These are phyloP conservation scores for Nyctibius bracteatus DNA, from an alignment of 2,113 vertebrate species.

Conservation along the genomic window DNA sequence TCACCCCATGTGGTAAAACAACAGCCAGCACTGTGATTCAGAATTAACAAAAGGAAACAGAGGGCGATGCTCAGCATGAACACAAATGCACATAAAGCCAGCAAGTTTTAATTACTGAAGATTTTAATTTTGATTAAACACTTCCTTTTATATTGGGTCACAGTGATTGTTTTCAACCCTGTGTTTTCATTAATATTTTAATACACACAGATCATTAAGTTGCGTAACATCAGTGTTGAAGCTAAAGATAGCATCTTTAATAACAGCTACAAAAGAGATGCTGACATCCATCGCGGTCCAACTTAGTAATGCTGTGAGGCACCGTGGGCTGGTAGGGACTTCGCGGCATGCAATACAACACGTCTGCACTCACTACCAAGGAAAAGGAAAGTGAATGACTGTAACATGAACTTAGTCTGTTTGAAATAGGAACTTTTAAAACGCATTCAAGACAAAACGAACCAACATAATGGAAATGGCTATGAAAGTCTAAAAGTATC, in stretches of 20 bases:
- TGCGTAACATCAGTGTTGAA: not conserved
- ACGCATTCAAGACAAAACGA: not conserved
- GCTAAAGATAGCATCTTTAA: constrained; percentile 59
- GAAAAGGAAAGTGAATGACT: not conserved
- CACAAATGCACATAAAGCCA: not conserved
- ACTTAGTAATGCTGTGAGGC: not conserved
- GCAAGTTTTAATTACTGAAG: constrained; percentile 40
- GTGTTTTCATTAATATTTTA: constrained; percentile 35
- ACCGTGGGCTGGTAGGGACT: not conserved
- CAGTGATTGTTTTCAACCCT: not conserved
- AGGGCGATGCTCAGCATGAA: not conserved
- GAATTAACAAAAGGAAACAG: constrained; percentile 36
- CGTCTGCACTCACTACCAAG: not conserved
- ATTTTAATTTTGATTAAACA: constrained; percentile 55
- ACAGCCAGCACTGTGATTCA: constrained; percentile 14
- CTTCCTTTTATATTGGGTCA: constrained; percentile 7
- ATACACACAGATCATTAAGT: not conserved
- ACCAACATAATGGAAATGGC: not conserved
- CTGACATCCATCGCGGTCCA: not conserved
- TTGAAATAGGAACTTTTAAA: not conserved
- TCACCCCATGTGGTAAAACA: not conserved
- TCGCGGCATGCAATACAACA: not conserved
- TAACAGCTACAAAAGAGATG: not conserved
- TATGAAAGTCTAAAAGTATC: not conserved
- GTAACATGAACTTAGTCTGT: not conserved